A percentile compares a stretch with the other conserved stretches of the same genome.
Conservation (phyloP, 2,797 vertebrate species). For the Anas bahamensis region DNA sequence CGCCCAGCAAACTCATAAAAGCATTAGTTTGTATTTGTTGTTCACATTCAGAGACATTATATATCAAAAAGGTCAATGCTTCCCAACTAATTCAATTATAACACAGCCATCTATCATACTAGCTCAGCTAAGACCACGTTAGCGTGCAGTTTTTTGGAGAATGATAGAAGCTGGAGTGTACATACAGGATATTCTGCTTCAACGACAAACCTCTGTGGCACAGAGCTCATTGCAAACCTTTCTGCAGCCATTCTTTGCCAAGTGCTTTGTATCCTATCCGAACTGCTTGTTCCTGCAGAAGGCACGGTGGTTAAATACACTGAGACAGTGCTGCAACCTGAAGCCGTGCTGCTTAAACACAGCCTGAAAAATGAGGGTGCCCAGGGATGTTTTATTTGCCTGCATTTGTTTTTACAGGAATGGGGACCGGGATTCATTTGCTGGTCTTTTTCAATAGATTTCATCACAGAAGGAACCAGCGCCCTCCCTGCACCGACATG, state of each 20-base stretch:
- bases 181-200: background rate
- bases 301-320: background rate
- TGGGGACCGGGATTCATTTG: background rate
- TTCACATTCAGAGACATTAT: slow-evolving; percentile 49
- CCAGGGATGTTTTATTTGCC: background rate
- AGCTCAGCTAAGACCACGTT: background rate
- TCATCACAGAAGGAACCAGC: background rate
- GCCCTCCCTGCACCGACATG: background rate
- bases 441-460: slow-evolving; percentile 30
- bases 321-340: background rate
- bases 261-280: background rate
- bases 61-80: slow-evolving; percentile 74
- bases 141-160: slow-evolving; percentile 2
- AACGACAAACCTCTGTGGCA: background rate
- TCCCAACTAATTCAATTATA: slow-evolving; percentile 74
- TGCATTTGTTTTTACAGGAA: slow-evolving; percentile 38
- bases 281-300: background rate
- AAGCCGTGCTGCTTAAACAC: background rate
- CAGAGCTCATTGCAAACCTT: background rate
- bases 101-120: slow-evolving; percentile 56
- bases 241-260: background rate
- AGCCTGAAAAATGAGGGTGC: slow-evolving; percentile 10
- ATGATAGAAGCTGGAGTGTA: background rate
- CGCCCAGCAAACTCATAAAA: slow-evolving; percentile 61
- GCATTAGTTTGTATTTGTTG: slow-evolving; percentile 70